A percentile compares a stretch with the other conserved stretches of the same genome.
Evolutionary conservation across 2,888 invertebrate genomes (phyloP).

Genomic region (Syrista parreyssii): DNA sequence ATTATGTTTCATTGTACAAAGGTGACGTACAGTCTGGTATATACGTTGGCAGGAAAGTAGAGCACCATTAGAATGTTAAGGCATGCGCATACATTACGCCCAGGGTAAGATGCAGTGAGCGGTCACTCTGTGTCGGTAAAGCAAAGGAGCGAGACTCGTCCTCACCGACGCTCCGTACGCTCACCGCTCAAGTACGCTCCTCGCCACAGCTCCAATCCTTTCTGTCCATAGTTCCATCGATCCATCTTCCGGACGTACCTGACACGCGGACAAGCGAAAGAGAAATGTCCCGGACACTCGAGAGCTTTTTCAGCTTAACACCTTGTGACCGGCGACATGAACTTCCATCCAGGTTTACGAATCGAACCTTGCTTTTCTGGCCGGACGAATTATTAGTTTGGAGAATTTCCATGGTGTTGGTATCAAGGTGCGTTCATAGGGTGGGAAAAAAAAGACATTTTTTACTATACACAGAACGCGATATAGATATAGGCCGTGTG

Average conservation of each 20-base stretch:
- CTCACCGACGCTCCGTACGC: not conserved
- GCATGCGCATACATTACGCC: slow-evolving; percentile 21
- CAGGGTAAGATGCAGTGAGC: slow-evolving; percentile 19
- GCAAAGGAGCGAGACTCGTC: slow-evolving; percentile 8
- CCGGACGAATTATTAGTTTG: not conserved
- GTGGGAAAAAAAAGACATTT: not conserved
- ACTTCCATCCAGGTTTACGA: not conserved
- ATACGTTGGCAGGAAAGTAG: slow-evolving; percentile 16
- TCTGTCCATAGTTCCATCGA: slow-evolving; percentile 20
- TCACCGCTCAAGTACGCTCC: not conserved
- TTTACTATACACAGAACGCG: not conserved
- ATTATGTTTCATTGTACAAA: slow-evolving; percentile 21
- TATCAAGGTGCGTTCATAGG: not conserved
- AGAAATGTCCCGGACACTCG: slow-evolving; percentile 19
- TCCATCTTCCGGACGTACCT: slow-evolving; percentile 18
- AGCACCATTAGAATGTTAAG: slow-evolving; percentile 23
- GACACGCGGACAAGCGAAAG: slow-evolving; percentile 17
- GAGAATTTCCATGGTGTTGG: not conserved
- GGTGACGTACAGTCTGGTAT: slow-evolving; percentile 1
- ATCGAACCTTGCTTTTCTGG: not conserved
- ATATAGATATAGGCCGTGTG: not conserved
- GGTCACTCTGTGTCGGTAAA: slow-evolving; percentile 15
- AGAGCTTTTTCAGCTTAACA: slow-evolving; percentile 21
- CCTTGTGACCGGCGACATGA: slow-evolving; percentile 16
- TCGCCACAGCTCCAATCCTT: slow-evolving; percentile 9